These are phyloP conservation scores for Myrmecophaga tridactyla DNA, from an alignment of 2,113 vertebrate genomes.

Conservation along the genomic window DNA sequence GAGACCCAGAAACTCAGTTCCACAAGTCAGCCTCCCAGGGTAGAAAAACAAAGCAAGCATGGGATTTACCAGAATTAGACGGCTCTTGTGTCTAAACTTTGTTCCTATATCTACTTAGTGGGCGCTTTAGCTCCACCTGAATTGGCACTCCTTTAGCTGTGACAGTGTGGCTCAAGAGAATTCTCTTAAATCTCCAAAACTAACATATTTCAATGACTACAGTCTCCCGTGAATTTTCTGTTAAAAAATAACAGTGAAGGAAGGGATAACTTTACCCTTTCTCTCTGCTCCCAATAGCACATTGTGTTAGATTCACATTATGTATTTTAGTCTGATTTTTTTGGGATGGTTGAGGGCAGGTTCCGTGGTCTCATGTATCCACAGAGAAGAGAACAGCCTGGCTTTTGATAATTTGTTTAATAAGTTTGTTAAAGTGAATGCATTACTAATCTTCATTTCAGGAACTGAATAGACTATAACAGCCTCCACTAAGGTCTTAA, in stretches of 20 bases:
- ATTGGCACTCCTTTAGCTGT: not conserved
- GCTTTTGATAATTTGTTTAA: not conserved
- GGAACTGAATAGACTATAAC: not conserved
- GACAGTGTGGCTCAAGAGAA: not conserved
- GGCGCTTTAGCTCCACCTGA: not conserved
- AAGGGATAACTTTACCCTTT: not conserved
- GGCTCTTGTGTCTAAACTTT: not conserved
- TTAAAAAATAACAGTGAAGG: not conserved
- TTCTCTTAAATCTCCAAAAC: no score
- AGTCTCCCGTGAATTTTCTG: not conserved
- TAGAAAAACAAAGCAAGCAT: not conserved
- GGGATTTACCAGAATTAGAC: not conserved
- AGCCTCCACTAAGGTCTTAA: not conserved
- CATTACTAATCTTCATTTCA: not conserved
- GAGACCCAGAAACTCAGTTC: not conserved
- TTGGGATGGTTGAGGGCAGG: not conserved
- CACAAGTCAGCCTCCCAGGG: not conserved
- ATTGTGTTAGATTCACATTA: not conserved
- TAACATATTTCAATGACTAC: not conserved
- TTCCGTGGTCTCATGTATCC: not conserved
- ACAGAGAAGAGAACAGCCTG: not conserved
- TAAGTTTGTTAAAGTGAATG: not conserved
- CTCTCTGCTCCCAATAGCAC: not conserved
- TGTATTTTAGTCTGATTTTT: not conserved
- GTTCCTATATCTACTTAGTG: not conserved